Evolutionary conservation across 2,888 invertebrate genomes (phyloP), one percentile per base, ranked within the genome.

Genomic region (Meliscaeva auricollis): DNA sequence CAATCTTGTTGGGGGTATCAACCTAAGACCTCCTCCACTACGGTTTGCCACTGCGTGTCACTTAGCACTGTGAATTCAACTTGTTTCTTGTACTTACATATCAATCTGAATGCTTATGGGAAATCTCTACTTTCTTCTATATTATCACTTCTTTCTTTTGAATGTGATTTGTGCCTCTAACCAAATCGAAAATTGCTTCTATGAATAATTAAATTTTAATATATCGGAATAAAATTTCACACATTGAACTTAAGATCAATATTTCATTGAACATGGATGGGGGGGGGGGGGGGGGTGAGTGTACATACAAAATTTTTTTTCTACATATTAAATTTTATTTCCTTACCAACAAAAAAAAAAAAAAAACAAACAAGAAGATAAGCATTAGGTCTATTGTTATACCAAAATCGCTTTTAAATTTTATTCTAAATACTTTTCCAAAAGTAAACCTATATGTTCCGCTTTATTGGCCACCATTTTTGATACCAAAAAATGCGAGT

Each of bases 331-430:
- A 58, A 58, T 38, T 58, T n/a, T 58, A 58, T 58, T 58, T 58
- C 38, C 58, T 13, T 38, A 38, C 38, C 20, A 13, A 41, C 41
- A 41, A 41, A 11, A 13, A 41, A 11, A 41, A 52, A 26, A 3
- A 52, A 26, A 52, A 52, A 52, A 52, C 15, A 15, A 56, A 4
- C 32, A 17, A 58, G 7, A 58, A 26, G 48, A 64, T 64, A 32
- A 66, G 32, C 66, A n/a, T 20, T 9, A 66, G 20, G 9, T 35
- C 44, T 44, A 64, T 79, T 83, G 74, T 84, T 74, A 20, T 20
- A 66, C 60, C 38, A 58, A 50, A 84, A 80, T 80, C 84, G 80
- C 66, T 80, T 84, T 80, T 79, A n/a, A 58, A 84, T 69, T 83
- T 69, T 41, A 41, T 64, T 54, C 13, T 64, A 74, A 83, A 83